These are phyloP conservation scores for Vimba vimba DNA, from an alignment of 2,113 vertebrate species.

Conservation along the genomic window DNA sequence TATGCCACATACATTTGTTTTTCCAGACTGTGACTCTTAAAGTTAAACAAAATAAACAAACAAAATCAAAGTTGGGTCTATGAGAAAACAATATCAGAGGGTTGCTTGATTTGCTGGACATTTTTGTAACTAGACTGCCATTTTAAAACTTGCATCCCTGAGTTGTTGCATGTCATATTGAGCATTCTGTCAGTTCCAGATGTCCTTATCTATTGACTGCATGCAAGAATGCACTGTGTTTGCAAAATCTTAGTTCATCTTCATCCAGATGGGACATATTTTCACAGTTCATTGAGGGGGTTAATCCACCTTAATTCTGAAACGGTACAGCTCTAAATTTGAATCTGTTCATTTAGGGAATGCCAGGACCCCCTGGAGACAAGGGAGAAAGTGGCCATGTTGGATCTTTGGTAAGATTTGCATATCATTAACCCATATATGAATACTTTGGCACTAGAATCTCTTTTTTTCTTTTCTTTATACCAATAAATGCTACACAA, in stretches of 20 bases:
- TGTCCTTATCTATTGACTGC: background rate
- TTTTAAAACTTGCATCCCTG: background rate
- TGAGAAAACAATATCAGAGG: background rate
- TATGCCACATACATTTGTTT: background rate
- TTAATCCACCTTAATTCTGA: constrained; percentile 17
- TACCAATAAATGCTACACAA: background rate
- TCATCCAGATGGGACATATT: constrained; percentile 1
- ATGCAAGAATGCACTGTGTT: constrained; percentile 26
- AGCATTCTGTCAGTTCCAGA: background rate
- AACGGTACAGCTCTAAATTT: constrained; percentile 31
- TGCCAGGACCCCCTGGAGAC: constrained; percentile 88
- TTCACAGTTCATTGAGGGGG: constrained; percentile 7
- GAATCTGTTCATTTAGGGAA: constrained; percentile 77
- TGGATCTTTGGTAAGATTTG: constrained; percentile 83
- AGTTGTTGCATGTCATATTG: constrained; percentile 1
- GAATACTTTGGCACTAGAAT: background rate
- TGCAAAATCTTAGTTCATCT: constrained; percentile 7
- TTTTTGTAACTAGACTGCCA: background rate
- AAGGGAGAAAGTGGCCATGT: constrained; percentile 90
- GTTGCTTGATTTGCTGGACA: background rate
- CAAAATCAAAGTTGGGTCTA: background rate
- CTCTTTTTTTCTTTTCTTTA: background rate
- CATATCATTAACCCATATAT: background rate
- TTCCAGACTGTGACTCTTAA: background rate
- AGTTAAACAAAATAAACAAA: background rate